A percentile compares a stretch with the other conserved stretches of the same genome.
phyloP scores from a whole-genome alignment of 2,113 vertebrate genomes.

The Struthidea cinerea region DNA sequence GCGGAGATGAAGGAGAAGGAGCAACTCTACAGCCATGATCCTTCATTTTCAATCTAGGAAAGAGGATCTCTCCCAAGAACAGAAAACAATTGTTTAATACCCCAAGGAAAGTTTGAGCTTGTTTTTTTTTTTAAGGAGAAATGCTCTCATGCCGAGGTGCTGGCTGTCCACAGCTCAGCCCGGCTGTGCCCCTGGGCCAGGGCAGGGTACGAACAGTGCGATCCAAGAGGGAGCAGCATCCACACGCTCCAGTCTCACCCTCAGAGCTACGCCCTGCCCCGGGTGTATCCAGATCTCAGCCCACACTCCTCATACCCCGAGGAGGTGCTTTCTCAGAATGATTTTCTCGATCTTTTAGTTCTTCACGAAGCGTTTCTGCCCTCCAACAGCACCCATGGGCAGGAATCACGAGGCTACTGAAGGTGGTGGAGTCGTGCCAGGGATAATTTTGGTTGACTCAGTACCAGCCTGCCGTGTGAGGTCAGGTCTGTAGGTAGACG shows the following conservation, averaged over 20 bases:
- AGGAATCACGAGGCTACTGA: background rate
- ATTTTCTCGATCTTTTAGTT: background rate
- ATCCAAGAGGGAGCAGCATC: background rate
- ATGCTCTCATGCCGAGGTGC: background rate
- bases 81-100: background rate
- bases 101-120: background rate
- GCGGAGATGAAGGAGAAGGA: background rate
- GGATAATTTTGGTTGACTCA: background rate
- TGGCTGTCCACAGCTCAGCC: background rate
- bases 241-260: fast-evolving
- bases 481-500: background rate
- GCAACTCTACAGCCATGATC: background rate
- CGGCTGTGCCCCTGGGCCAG: background rate
- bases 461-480: background rate
- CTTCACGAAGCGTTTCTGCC: background rate
- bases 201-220: fast-evolving
- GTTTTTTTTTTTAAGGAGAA: background rate
- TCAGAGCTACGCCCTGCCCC: background rate
- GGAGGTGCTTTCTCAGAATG: background rate
- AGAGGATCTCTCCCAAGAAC: background rate
- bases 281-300: fast-evolving
- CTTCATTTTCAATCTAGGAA: background rate
- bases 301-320: background rate
- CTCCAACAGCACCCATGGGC: background rate
- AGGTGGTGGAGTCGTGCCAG: background rate